Base-by-base conservation (phyloP, 2,888 invertebrate species). In the Sminthurinus aureus region DNA sequence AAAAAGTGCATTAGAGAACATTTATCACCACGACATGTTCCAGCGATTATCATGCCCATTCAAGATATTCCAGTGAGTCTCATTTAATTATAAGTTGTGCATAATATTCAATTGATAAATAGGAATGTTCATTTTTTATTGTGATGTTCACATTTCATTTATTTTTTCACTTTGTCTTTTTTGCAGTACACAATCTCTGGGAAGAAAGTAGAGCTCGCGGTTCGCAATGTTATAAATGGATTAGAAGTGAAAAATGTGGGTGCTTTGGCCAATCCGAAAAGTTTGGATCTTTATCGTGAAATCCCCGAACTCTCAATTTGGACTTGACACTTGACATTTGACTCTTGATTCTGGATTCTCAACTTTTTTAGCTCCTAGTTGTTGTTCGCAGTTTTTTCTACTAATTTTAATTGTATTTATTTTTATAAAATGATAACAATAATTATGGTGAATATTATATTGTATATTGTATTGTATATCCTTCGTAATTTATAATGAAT, bases 141-240 rank as follows among this genome's bases (percentile, higher is more conserved):
- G 38, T 38, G n/a, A n/a, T 74, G 13, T 50, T 50, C n/a, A 74
- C 9, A 51, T 26, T 73, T 13, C 50, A 50, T 51, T 51, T 38
- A 6, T 38, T 50, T 4, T 38, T 15, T 75, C 12, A 24, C 8
- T 38, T 75, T n/a, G 4, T 74, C 3, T 18, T 74, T 18, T 52
- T 81, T 85, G 50, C 90, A 92, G 91, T 92, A 93, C 89, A 93
- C 92, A 24, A 91, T 91, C 83, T 92, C 91, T 88, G 92, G 92
- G 2, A 93, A 93, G 89, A 93, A 93, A 88, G 92, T 93, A 51
- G 93, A 93, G 89, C 90, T 92, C 11, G 92, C 92, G 1, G 92
- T 93, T 24, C 90, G 91, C 86, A 91, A 91, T 86, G 90, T 92
- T 12, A 90, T 92, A 22, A 87, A 89, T 82, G 87, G 88, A 12